Evolutionary conservation across 2,113 vertebrate genomes (phyloP).

Genomic region (Rhodinocichla rosea): DNA sequence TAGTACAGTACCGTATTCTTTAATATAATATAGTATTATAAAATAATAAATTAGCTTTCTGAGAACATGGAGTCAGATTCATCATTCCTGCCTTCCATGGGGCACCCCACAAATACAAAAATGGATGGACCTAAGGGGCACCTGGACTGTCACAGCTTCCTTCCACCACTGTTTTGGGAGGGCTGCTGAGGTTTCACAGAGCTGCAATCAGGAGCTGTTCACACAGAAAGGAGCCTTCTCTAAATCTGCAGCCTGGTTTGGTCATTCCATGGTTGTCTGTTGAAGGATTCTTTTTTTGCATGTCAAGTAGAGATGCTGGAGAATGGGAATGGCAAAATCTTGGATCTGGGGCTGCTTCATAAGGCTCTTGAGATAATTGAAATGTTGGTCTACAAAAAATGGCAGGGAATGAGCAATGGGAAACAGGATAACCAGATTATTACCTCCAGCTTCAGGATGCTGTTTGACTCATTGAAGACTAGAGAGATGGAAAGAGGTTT

Average conservation of each 20-base stretch:
- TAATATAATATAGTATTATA: no score
- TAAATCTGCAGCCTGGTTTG: neutral
- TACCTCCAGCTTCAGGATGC: neutral
- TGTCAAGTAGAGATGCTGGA: neutral
- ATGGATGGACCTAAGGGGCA: neutral
- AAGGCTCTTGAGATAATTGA: neutral
- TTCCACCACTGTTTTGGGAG: rapidly evolving
- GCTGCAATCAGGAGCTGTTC: rapidly evolving
- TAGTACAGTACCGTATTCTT: no score
- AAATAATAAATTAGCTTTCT: no score
- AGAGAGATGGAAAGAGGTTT: neutral
- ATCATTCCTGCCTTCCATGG: no score
- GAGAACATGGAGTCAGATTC: no score
- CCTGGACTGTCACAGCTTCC: neutral
- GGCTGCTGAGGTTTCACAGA: neutral
- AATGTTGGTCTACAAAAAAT: neutral
- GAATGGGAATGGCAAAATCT: neutral
- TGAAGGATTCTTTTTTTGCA: neutral
- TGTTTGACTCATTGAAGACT: neutral
- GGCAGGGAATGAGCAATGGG: neutral
- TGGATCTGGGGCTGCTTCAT: neutral
- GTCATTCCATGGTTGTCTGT: neutral
- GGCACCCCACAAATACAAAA: no score
- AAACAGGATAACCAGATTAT: neutral
- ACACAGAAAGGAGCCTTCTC: neutral